Evolutionary conservation across 1,140 invertebrate genomes (phyloP), one percentile per base, ranked within the genome.

Genomic region (Lordiphosa clarofinis): DNA sequence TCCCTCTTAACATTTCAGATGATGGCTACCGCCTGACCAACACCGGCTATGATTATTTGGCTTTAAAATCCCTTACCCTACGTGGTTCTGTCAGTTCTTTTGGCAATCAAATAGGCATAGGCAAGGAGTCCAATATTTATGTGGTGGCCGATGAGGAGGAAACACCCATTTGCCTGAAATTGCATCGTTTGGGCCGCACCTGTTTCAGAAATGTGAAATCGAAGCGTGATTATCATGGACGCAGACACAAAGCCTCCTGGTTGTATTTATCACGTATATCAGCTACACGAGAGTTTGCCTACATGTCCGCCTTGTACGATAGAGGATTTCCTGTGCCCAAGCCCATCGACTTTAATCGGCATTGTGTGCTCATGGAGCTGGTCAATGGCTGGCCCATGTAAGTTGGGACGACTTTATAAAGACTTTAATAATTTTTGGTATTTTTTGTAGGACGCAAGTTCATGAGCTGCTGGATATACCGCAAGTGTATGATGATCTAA

Each of bases 31-130:
- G 98, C 39, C 90, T 99, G 10, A 99, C 98, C 4, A 98, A 98
- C 90, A 90, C 93, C 40, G 99, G 99, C 0, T 99, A 99, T 90
- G 98, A 99, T 91, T 99, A 97, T 90, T 91, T 99, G 38, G 97
- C 98, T 0, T 89, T 99, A 1, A 97, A 98, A 89, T 94, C 95
- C 0, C 89, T 99, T 0, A 92, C 94, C 0, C 92, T 94, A 55
- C 92, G 96, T 48, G 94, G 93, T 68, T 91, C 94, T 4, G 91
- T 99, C 9, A 90, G 91, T 40, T 96, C 94, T 9, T 96, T 99
- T 91, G 99, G 99, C 7, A 99, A 97, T 90, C 98, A 99, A 90
- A 99, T 99, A 87, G 99, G 98, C 36, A 96, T 99, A 43, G 99
- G 98, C 19, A 99, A 99, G 90, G 98, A 99, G 89, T 99, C 95